Conservation (phyloP, 35 echinoderm and acorn worm species). For the Amphiura filiformis region DNA sequence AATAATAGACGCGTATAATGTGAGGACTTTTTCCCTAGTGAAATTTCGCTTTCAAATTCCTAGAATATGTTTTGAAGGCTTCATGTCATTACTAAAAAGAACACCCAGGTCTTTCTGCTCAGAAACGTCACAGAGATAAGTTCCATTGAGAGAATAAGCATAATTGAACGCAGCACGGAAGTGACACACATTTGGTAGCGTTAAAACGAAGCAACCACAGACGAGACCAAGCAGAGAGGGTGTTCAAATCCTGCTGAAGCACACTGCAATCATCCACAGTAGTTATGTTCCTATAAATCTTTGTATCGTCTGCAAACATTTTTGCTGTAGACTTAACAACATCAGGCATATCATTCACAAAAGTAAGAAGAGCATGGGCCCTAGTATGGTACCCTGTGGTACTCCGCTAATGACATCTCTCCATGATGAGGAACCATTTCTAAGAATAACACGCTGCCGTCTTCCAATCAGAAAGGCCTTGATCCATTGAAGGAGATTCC, state of each 20-base stretch:
- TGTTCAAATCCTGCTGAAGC: not conserved
- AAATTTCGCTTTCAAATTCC: too few relatives aligned
- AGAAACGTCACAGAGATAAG: too few relatives aligned
- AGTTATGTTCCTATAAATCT: not conserved
- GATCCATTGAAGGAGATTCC: constrained; percentile 7
- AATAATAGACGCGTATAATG: too few relatives aligned
- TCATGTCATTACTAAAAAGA: too few relatives aligned
- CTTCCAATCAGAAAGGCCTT: not conserved
- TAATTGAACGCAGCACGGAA: too few relatives aligned
- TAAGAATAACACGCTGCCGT: constrained; percentile 30
- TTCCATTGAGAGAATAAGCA: too few relatives aligned
- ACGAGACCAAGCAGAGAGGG: too few relatives aligned
- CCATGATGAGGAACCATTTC: constrained; percentile 31
- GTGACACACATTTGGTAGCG: too few relatives aligned
- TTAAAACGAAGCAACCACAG: too few relatives aligned
- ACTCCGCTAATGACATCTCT: constrained; percentile 22
- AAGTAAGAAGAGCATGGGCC: not conserved
- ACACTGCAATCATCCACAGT: not conserved
- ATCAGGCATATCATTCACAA: not conserved
- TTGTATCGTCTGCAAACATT: not conserved
- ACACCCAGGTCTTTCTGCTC: too few relatives aligned
- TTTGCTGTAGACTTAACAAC: not conserved
- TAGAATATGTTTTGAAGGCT: too few relatives aligned
- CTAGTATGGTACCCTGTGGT: not conserved
- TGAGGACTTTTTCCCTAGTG: too few relatives aligned